Evolutionary conservation across 37 sponge, comb jelly and placozoan species (phyloP).

Genomic region (Geodia barretti): DNA sequence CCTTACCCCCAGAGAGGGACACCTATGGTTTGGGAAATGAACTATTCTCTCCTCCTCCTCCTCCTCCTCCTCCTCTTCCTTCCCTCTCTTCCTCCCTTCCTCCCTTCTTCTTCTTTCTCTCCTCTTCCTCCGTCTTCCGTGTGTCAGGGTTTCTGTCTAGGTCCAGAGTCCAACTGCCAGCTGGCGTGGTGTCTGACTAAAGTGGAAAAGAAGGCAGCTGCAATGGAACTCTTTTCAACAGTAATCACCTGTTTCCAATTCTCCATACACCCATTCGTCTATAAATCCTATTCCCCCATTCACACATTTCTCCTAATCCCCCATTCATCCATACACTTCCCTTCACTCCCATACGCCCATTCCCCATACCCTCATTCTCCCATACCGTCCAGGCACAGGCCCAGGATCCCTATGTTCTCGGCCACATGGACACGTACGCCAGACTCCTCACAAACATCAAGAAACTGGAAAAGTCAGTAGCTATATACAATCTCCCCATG

Average conservation of each 20-base stretch:
- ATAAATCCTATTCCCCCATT: too few species aligned
- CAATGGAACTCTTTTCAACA: slow-evolving; percentile 34
- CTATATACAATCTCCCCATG: too few species aligned
- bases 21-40: neutral
- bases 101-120: slow-evolving; percentile 20
- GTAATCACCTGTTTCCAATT: neutral
- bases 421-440: slow-evolving; percentile 53
- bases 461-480: slow-evolving; percentile 12
- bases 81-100: slow-evolving; percentile 24
- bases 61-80: slow-evolving; percentile 31
- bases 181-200: slow-evolving; percentile 41
- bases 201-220: slow-evolving; percentile 18
- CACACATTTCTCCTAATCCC: too few species aligned
- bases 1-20: too few species aligned
- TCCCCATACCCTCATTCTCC: neutral
- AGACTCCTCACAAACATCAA: slow-evolving; percentile 18
- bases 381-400: slow-evolving; percentile 9
- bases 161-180: slow-evolving; percentile 40
- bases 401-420: slow-evolving; percentile 39
- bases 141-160: slow-evolving; percentile 7
- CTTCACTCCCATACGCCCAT: too few species aligned
- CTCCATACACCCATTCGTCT: neutral
- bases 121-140: neutral
- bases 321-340: too few species aligned
- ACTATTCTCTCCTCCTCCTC: slow-evolving; percentile 23